A percentile compares a stretch with the other conserved stretches of the same genome.
Evolutionary conservation across 2,888 invertebrate genomes (phyloP).

Genomic region (Prosapia bicincta): DNA sequence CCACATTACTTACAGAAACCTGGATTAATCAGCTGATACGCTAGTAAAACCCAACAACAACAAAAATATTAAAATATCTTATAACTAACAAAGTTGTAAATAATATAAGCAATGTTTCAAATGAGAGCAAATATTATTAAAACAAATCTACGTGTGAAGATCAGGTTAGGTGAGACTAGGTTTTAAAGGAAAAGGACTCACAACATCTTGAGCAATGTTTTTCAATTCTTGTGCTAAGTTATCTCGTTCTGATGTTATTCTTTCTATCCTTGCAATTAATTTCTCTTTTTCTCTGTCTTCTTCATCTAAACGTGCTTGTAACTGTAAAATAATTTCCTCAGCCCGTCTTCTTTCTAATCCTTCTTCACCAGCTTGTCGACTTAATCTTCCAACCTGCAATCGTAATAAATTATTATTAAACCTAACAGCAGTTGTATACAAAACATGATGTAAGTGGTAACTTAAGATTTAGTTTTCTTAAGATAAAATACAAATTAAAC

Average conservation of each 20-base stretch:
- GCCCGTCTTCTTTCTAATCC: constrained; percentile 74
- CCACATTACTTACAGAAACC: no score
- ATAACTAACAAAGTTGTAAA: background rate
- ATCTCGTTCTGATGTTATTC: constrained; percentile 51
- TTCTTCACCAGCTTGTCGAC: constrained; percentile 80
- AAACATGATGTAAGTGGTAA: no score
- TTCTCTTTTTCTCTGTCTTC: constrained; percentile 39
- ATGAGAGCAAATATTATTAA: background rate
- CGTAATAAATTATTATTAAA: no score
- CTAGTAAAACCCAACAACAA: background rate
- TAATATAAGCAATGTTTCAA: constrained; percentile 5
- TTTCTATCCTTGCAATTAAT: constrained; percentile 50
- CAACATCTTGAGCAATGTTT: constrained; percentile 28
- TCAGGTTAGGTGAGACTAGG: background rate
- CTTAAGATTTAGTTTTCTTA: no score
- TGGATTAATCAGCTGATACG: no score
- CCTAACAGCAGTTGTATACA: no score
- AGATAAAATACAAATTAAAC: no score
- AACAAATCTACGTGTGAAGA: background rate
- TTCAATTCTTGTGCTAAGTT: constrained; percentile 55
- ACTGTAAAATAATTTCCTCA: constrained; percentile 56
- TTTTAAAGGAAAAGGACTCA: constrained; percentile 19
- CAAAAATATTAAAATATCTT: background rate
- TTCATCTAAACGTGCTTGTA: constrained; percentile 56
- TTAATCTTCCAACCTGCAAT: constrained; percentile 66